Conservation (phyloP, 2,888 invertebrate species). For the Netelia melanura region DNA sequence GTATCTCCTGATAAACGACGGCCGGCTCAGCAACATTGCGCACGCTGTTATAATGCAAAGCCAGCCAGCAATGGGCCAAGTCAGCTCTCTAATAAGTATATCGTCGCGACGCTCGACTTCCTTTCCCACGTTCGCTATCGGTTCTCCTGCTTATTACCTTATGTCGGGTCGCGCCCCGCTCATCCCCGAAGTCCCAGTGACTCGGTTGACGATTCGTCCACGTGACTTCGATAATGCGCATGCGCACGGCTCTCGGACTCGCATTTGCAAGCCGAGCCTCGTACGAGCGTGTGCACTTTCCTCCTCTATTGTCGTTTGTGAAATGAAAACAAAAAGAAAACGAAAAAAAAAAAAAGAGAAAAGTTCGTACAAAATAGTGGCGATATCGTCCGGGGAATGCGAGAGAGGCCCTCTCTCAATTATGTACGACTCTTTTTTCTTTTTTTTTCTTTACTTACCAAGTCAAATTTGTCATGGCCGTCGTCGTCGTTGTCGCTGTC, state of each 20-base stretch:
- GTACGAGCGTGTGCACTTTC: background rate
- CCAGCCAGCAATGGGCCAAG: background rate
- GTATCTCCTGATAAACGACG: constrained; percentile 65
- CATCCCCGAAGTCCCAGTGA: constrained; percentile 4
- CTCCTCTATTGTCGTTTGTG: background rate
- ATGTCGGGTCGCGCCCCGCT: constrained; percentile 51
- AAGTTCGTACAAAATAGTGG: constrained; percentile 28
- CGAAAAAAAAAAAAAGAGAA: background rate
- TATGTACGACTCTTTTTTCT: constrained; percentile 17
- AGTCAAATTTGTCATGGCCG: constrained; percentile 47
- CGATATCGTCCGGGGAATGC: constrained; percentile 33
- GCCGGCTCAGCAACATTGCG: background rate
- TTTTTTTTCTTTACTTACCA: constrained; percentile 28
- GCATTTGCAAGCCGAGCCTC: too few relatives aligned
- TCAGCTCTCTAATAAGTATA: constrained; percentile 33
- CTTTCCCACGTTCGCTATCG: constrained; percentile 84
- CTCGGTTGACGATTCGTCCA: constrained; percentile 64
- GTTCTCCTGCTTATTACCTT: constrained; percentile 76
- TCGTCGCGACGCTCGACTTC: constrained; percentile 74
- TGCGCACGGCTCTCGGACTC: background rate
- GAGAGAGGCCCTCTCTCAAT: constrained; percentile 15
- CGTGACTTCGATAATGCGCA: constrained; percentile 68
- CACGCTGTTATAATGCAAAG: background rate
- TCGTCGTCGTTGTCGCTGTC: background rate
- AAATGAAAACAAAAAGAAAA: background rate